Evolutionary conservation across 2,797 vertebrate genomes (phyloP).

Genomic region (Myioborus melanocephalus): DNA sequence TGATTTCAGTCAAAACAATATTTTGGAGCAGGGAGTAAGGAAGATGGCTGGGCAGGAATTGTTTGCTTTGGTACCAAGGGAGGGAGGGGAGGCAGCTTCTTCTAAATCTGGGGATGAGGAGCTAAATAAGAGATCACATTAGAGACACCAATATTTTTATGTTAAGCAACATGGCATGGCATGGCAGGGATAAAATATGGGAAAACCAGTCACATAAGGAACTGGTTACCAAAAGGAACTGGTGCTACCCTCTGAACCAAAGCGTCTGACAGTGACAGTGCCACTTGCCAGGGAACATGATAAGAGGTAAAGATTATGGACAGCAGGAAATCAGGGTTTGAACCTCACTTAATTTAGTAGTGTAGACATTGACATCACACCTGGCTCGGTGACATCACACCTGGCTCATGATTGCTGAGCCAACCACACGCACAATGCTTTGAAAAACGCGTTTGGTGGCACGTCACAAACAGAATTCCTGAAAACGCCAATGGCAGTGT

Average conservation of each 20-base stretch:
- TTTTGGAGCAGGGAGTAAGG: neutral
- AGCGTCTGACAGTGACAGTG: neutral
- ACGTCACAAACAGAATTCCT: accelerated
- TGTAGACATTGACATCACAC: accelerated
- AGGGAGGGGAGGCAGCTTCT: neutral
- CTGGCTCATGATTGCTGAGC: neutral
- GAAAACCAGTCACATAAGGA: neutral
- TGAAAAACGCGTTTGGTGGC: neutral
- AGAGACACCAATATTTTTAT: neutral
- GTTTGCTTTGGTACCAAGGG: neutral
- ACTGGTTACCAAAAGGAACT: neutral
- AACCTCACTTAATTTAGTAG: neutral
- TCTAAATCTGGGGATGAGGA: neutral
- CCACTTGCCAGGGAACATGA: neutral
- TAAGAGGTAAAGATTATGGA: neutral
- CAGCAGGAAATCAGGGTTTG: neutral
- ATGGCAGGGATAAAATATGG: neutral
- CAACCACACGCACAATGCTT: accelerated
- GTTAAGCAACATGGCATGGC: neutral
- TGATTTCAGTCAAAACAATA: neutral
- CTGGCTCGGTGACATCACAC: neutral
- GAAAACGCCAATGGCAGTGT: neutral
- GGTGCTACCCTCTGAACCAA: neutral
- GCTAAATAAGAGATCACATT: neutral
- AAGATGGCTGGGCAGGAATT: neutral